Evolutionary conservation across 2,113 vertebrate species (phyloP).

Genomic region (Castor canadensis): DNA sequence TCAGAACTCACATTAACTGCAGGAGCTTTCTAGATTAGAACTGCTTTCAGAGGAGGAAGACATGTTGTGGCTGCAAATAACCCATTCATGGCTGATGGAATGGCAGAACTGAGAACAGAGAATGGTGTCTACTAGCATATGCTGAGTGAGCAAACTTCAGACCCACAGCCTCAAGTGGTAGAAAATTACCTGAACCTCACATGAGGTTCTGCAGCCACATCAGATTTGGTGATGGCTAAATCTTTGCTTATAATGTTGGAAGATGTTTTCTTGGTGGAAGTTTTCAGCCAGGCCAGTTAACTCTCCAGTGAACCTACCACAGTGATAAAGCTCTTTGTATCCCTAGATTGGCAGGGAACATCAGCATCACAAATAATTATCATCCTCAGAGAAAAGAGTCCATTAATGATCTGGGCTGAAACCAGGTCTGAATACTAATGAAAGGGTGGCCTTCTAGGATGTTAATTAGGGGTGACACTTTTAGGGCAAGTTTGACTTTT

Average conservation of each 20-base stretch:
- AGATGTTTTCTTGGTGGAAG: constrained; percentile 23
- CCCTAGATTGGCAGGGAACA: constrained; percentile 68
- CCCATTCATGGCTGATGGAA: not conserved
- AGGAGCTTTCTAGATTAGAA: not conserved
- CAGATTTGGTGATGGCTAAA: not conserved
- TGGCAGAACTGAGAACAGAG: not conserved
- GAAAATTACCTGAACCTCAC: not conserved
- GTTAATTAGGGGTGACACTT: constrained; percentile 88
- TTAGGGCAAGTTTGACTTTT: constrained; percentile 83
- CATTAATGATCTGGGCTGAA: constrained; percentile 83
- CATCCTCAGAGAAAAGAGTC: constrained; percentile 77
- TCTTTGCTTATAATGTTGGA: not conserved
- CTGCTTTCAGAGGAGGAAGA: not conserved
- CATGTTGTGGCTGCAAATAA: not conserved
- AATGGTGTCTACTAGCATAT: not conserved
- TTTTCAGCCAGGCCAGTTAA: constrained; percentile 54
- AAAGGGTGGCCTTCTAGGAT: constrained; percentile 81
- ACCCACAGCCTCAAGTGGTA: not conserved
- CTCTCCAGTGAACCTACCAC: constrained; percentile 16
- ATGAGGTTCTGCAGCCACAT: not conserved
- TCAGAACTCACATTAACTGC: constrained; percentile 10
- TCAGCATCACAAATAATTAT: constrained; percentile 78
- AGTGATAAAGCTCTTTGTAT: constrained; percentile 59
- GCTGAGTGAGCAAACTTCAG: not conserved
- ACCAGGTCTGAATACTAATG: constrained; percentile 83